Evolutionary conservation across 2,797 vertebrate genomes (phyloP).

Genomic region (Microctenopoma stevenorrisi): DNA sequence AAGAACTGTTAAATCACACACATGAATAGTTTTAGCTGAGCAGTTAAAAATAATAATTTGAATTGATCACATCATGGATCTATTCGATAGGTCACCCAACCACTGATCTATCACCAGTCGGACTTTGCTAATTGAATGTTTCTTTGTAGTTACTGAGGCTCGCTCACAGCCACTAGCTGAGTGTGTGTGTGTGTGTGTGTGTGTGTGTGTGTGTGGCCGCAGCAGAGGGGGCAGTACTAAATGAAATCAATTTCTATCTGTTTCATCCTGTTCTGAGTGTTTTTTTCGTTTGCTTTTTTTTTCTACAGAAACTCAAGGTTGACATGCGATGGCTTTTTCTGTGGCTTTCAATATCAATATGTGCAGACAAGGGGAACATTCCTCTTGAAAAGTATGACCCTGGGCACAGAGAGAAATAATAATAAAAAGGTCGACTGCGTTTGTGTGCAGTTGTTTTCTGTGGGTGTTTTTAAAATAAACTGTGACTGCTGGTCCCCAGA

Average conservation of each 20-base stretch:
- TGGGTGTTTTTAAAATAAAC: constrained; percentile 41
- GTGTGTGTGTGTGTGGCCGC: constrained; percentile 2
- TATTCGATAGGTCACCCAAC: not conserved
- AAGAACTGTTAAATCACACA: not conserved
- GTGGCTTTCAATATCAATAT: constrained; percentile 52
- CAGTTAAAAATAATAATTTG: too few relatives aligned
- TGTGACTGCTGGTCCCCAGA: constrained; percentile 29
- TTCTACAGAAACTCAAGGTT: constrained; percentile 50
- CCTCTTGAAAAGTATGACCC: constrained; percentile 50
- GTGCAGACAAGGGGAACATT: constrained; percentile 38
- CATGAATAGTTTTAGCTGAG: not conserved
- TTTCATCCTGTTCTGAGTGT: constrained; percentile 43
- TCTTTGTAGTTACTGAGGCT: not conserved
- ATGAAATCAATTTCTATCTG: constrained; percentile 50
- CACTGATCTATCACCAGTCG: constrained; percentile 1
- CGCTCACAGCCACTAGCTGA: constrained; percentile 26
- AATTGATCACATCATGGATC: too few relatives aligned
- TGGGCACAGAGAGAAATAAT: constrained; percentile 50
- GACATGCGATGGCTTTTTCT: constrained; percentile 21
- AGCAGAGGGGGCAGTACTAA: constrained; percentile 26
- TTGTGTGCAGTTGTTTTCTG: constrained; percentile 27
- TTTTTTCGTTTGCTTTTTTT: constrained; percentile 1
- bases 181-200: not conserved
- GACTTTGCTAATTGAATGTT: constrained; percentile 2
- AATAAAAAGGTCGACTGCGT: constrained; percentile 22